These are phyloP conservation scores for Sipha flava DNA, from an alignment of 1,140 invertebrate genomes.

Conservation along the genomic window DNA sequence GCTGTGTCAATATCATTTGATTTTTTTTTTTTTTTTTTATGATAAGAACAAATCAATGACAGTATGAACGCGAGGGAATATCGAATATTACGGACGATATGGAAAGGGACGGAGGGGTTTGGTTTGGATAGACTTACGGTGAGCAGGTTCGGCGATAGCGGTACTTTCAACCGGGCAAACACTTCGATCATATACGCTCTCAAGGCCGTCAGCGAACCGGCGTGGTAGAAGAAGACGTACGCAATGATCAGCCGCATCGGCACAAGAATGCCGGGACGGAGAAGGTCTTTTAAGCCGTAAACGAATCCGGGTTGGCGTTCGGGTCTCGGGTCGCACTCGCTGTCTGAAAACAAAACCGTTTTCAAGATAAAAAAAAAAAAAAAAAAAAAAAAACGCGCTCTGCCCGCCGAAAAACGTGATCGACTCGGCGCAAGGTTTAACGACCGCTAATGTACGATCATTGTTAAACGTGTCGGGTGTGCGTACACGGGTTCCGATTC, in stretches of 20 bases:
- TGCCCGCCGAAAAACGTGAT: too few relatives aligned
- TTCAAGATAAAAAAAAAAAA: neutral
- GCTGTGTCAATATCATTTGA: too few relatives aligned
- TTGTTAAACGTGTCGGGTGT: too few relatives aligned
- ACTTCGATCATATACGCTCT: conserved; percentile 54
- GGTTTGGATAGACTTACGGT: neutral
- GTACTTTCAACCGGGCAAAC: conserved; percentile 39
- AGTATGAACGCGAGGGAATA: too few relatives aligned
- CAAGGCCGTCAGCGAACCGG: conserved; percentile 48
- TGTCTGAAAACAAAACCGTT: neutral
- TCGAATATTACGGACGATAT: too few relatives aligned
- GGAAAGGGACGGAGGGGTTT: neutral
- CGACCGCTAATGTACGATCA: too few relatives aligned
- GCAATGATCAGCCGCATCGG: conserved; percentile 46
- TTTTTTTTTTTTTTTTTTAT: too few relatives aligned
- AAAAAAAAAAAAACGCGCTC: neutral
- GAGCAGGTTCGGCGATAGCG: neutral
- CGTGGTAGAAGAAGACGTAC: conserved; percentile 49
- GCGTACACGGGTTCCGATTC: too few relatives aligned
- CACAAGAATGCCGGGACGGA: conserved; percentile 47
- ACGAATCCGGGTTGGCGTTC: conserved; percentile 8
- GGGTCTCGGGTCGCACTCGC: neutral
- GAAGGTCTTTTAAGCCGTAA: conserved; percentile 42
- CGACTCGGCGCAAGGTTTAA: neutral
- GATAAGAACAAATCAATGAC: too few relatives aligned